Conservation (phyloP, 2,888 invertebrate genomes). For the Hipparchia sbordonii region DNA sequence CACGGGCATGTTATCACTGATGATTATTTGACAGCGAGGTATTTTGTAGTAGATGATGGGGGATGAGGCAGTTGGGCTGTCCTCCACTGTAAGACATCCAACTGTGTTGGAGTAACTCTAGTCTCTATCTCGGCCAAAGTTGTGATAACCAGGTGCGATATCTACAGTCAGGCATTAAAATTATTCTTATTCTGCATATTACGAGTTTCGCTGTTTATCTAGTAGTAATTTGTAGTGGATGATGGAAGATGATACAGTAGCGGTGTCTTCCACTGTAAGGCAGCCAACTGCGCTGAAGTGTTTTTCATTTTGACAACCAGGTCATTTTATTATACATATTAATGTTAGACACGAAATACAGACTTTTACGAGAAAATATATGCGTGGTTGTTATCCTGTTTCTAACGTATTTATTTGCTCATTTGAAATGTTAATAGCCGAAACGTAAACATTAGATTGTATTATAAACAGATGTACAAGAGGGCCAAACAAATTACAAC, state of each 20-base stretch:
- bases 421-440: slow-evolving; percentile 32
- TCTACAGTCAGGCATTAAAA: too few relatives aligned
- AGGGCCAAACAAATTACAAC: slow-evolving; percentile 79
- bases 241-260: too few relatives aligned
- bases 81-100: slow-evolving; percentile 70
- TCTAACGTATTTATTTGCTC: not conserved
- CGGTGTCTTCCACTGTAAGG: too few relatives aligned
- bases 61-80: slow-evolving; percentile 64
- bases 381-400: not conserved
- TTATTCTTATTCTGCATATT: too few relatives aligned
- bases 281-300: slow-evolving; percentile 55
- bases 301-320: too few relatives aligned
- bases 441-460: slow-evolving; percentile 57
- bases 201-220: too few relatives aligned
- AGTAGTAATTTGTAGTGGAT: too few relatives aligned
- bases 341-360: not conserved
- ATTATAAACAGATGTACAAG: slow-evolving; percentile 74
- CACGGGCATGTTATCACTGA: slow-evolving; percentile 71
- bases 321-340: too few relatives aligned
- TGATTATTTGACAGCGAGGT: slow-evolving; percentile 67
- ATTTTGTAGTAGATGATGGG: slow-evolving; percentile 70
- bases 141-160: too few relatives aligned
- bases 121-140: too few relatives aligned
- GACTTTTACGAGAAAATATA: not conserved
- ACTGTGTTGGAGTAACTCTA: slow-evolving; percentile 38